phyloP scores from a whole-genome alignment of 2,888 invertebrate genomes.

The Tipula helvola region DNA sequence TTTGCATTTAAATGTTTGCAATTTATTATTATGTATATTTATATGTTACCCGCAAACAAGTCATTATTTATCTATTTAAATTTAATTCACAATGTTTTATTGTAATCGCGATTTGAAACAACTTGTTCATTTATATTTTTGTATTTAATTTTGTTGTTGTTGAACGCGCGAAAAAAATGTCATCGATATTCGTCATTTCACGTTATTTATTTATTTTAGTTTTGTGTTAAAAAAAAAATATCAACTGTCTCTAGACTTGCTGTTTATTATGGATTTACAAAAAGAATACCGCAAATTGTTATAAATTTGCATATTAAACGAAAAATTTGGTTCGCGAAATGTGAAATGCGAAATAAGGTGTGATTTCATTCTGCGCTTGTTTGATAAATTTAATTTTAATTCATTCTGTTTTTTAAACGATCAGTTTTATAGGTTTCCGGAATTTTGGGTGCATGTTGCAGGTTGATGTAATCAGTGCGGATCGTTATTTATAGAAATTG shows the following conservation, averaged over 20 bases:
- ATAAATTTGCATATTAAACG: neutral
- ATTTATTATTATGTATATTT: neutral
- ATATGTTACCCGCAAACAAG: neutral
- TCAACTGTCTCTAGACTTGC: neutral
- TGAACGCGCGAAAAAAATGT: neutral
- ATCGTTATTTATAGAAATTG: neutral
- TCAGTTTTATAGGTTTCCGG: neutral
- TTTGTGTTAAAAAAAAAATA: neutral
- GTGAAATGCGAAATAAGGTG: neutral
- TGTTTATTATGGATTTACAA: neutral
- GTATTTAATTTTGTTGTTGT: neutral
- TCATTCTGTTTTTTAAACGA: neutral
- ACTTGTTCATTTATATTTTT: neutral
- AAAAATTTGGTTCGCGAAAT: neutral
- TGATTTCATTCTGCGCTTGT: neutral
- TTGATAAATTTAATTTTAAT: neutral
- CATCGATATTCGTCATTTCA: neutral
- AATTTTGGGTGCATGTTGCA: neutral
- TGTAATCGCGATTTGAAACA: neutral
- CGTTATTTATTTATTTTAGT: neutral
- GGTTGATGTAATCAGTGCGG: neutral
- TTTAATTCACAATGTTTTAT: neutral
- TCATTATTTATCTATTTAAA: neutral
- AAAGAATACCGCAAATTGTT: neutral
- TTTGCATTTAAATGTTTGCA: neutral